Evolutionary conservation across 2,888 invertebrate species (phyloP), one percentile per base, ranked within the genome.

Genomic region (Epinotia demarniana): DNA sequence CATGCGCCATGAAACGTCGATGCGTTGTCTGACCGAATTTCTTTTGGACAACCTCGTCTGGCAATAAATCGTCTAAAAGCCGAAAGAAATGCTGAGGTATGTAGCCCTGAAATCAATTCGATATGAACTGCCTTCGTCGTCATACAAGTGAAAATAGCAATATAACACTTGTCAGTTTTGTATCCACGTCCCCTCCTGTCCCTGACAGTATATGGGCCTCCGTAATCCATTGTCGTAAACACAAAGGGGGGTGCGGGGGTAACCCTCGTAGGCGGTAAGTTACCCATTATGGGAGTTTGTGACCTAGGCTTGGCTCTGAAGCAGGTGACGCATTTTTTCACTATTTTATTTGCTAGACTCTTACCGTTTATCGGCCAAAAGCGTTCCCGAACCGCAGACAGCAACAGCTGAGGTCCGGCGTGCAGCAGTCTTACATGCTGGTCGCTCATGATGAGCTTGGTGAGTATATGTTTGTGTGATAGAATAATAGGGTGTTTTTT

Each of bases 401-500:
- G 13, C 23, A 66, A n/a, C 16, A 66, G 66, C 27, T 66, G 66
- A 11, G 53, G 49, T 9, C 66, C 27, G n/a, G 66, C 53, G 27
- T 66, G 66, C 46, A 66, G 53, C n/a, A 66, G 53, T 53, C 27
- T 49, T n/a, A 66, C 16, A 23, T 66, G 66, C 9, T 23, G 16
- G 53, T 66, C 23, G 8, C 66, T 49, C 66, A 53, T 53, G 13
- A 66, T 66, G 19, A 66, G 66, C 13, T 66, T 66, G 23, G 53
- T 66, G 16, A 66, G 23, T 43, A 53, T 49, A 19, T 66, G 66
- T 23, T 53, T 66, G 53, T 49, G 49, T 53, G 19, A 23, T 53
- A 66, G 27, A 23, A 66, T 66, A 16, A 64, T 64, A 49, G 64
- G 66, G 16, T 66, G 66, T 53, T 66, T 53, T 23, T 66, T 63